A percentile compares a stretch with the other conserved stretches of the same genome.
These are phyloP conservation scores for Pterocles orientalis DNA, from an alignment of 2,113 vertebrate species.

Conservation along the genomic window DNA sequence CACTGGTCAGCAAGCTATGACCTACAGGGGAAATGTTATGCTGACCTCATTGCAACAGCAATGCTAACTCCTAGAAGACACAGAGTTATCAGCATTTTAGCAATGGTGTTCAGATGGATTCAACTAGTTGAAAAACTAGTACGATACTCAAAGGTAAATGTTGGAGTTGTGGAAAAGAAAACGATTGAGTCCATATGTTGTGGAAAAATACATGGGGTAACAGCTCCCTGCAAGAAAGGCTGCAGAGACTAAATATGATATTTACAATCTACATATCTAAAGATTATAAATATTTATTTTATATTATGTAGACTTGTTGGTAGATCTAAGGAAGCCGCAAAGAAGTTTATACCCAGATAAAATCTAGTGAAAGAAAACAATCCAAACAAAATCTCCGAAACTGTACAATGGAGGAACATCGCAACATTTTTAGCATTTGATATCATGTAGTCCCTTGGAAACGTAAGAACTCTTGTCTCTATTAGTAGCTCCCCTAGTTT, in stretches of 20 bases:
- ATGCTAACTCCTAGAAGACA: neutral
- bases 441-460: neutral
- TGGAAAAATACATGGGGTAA: neutral
- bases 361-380: neutral
- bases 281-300: conserved; percentile 1
- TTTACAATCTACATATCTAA: neutral
- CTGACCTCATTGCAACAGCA: conserved; percentile 43
- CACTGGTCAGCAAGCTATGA: neutral
- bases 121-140: neutral
- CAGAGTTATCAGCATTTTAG: neutral
- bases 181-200: neutral
- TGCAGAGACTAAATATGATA: neutral
- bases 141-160: neutral
- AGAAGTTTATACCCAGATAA: neutral
- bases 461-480: neutral
- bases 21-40: neutral
- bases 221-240: neutral
- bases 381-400: neutral
- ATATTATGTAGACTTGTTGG: neutral
- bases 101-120: neutral
- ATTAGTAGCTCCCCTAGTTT: neutral
- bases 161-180: neutral
- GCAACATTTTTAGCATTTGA: neutral
- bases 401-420: neutral
- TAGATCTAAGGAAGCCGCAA: neutral